Evolutionary conservation across 2,888 invertebrate genomes (phyloP).

Genomic region (Ferrisia virgata): DNA sequence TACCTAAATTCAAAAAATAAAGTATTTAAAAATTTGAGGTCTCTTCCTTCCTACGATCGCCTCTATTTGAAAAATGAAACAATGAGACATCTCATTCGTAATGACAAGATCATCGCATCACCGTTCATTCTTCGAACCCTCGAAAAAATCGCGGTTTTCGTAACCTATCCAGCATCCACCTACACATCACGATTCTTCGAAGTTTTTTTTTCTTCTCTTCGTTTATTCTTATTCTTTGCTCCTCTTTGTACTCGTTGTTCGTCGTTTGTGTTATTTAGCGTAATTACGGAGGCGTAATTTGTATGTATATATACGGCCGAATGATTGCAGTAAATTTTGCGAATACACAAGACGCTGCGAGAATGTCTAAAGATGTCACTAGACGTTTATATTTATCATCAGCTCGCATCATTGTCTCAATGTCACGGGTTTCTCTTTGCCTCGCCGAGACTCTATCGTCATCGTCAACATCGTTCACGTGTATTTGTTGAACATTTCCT

Average conservation of each 20-base stretch:
- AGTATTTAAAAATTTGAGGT: too few species aligned
- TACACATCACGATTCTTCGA: neutral
- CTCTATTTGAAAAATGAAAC: too few species aligned
- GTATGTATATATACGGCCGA: neutral
- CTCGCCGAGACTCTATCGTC: neutral
- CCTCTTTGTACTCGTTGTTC: neutral
- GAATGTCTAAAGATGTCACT: slow-evolving; percentile 4
- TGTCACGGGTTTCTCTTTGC: neutral
- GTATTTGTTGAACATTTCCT: neutral
- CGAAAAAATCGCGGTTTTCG: too few species aligned
- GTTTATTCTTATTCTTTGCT: neutral
- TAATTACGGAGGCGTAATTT: neutral
- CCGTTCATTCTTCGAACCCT: too few species aligned
- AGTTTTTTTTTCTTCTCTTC: neutral
- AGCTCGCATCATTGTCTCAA: slow-evolving; percentile 23
- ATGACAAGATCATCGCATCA: too few species aligned
- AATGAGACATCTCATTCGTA: too few species aligned
- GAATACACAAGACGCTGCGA: neutral
- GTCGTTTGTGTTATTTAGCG: neutral
- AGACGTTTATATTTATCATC: slow-evolving; percentile 12
- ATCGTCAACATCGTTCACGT: neutral
- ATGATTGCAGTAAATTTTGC: neutral
- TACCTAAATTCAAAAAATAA: too few species aligned
- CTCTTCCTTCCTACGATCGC: too few species aligned
- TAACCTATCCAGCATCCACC: too few species aligned